Percentiles rank a stretch among this genome's conserved stretches.
Conservation (phyloP, 92 coral and sea anemone genomes). For the Actinernus sp. region DNA sequence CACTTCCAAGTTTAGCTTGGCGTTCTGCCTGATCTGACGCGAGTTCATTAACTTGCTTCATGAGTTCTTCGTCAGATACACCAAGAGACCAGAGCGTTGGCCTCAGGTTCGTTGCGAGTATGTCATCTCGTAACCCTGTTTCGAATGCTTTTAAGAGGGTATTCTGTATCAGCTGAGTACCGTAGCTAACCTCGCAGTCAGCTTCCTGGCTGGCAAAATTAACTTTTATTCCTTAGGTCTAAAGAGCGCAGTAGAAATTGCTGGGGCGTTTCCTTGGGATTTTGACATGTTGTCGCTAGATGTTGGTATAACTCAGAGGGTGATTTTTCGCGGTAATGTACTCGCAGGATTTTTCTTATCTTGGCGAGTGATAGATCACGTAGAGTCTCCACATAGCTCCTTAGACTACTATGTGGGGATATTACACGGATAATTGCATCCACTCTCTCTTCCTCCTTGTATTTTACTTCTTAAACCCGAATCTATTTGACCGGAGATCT, state of each 20-base stretch:
- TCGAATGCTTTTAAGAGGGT: slow-evolving; percentile 41
- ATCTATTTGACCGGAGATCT: slow-evolving; percentile 56
- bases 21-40: slow-evolving; percentile 59
- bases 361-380: slow-evolving; percentile 26
- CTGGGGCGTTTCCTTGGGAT: slow-evolving; percentile 29
- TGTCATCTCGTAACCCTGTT: slow-evolving; percentile 41
- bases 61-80: slow-evolving; percentile 36
- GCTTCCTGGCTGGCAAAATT: slow-evolving; percentile 54
- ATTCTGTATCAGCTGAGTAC: slow-evolving; percentile 29
- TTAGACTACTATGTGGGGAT: no score
- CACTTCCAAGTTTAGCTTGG: slow-evolving; percentile 45
- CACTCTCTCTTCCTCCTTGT: slow-evolving; percentile 31
- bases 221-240: slow-evolving; percentile 44
- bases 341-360: slow-evolving; percentile 26
- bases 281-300: slow-evolving; percentile 36
- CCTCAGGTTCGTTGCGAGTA: slow-evolving; percentile 25
- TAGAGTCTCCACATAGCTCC: no score
- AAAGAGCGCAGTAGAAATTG: slow-evolving; percentile 27
- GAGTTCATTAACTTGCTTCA: no score
- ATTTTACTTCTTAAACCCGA: slow-evolving; percentile 54
- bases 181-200: slow-evolving; percentile 53
- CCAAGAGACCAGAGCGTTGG: slow-evolving; percentile 10
- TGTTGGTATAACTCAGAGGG: slow-evolving; percentile 36
- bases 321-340: slow-evolving; percentile 32
- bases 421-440: slow-evolving; percentile 52